Evolutionary conservation across 1,140 invertebrate species (phyloP).

Genomic region (Papilio polytes): DNA sequence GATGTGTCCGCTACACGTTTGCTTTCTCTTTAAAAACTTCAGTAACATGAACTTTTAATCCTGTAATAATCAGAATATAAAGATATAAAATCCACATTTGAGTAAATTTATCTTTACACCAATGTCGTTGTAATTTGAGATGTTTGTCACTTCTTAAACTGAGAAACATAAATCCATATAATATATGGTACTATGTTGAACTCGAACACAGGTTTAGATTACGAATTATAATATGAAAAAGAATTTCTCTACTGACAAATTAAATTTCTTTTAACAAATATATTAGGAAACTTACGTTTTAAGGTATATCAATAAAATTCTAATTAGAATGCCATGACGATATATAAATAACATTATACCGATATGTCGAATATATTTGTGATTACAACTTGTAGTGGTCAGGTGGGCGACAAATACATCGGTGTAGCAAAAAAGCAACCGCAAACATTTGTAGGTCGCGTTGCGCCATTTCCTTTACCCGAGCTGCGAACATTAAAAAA

Average conservation of each 20-base stretch:
- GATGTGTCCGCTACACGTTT: too few species aligned
- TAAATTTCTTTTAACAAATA: neutral
- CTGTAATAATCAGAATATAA: neutral
- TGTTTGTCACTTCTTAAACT: neutral
- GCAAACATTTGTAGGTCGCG: slow-evolving; percentile 16
- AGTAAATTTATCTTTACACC: slow-evolving; percentile 7
- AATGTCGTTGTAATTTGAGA: slow-evolving; percentile 7
- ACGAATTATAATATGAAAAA: neutral
- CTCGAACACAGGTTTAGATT: neutral
- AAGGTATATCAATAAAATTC: neutral
- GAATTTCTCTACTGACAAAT: neutral
- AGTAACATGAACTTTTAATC: neutral
- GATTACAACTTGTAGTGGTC: slow-evolving; percentile 17
- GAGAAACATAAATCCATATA: slow-evolving; percentile 10
- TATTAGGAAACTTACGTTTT: neutral
- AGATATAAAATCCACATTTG: slow-evolving; percentile 11
- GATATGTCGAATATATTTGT: slow-evolving; percentile 24
- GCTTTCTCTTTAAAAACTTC: too few species aligned
- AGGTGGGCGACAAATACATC: slow-evolving; percentile 13
- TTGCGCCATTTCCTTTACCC: slow-evolving; percentile 33
- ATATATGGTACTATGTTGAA: slow-evolving; percentile 27
- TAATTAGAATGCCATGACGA: slow-evolving; percentile 3
- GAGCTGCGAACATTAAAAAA: slow-evolving; percentile 7
- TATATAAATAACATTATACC: slow-evolving; percentile 5
- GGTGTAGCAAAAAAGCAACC: slow-evolving; percentile 23